phyloP scores from a whole-genome alignment of 2,113 vertebrate species.

The Bungarus multicinctus region DNA sequence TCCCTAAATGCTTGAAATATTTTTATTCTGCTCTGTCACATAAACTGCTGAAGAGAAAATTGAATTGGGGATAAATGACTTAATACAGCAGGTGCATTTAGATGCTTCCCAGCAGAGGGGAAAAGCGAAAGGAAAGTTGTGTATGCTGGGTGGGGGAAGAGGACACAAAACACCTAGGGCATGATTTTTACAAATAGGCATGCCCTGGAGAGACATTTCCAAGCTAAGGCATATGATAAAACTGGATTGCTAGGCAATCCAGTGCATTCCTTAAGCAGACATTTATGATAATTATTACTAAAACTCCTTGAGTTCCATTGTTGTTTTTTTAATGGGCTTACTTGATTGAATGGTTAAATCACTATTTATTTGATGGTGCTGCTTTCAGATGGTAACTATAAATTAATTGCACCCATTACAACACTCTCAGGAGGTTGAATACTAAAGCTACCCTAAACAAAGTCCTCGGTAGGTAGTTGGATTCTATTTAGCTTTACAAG shows the following conservation, averaged over 20 bases:
- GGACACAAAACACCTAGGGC: background rate
- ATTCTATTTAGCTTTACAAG: background rate
- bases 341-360: background rate
- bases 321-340: background rate
- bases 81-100: background rate
- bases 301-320: background rate
- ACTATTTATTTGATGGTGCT: background rate
- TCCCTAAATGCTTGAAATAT: background rate
- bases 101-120: background rate
- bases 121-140: background rate
- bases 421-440: background rate
- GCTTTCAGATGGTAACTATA: background rate
- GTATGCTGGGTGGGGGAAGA: accelerated
- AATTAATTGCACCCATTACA: background rate
- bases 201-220: background rate
- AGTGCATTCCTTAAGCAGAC: background rate
- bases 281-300: background rate
- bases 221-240: background rate
- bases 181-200: background rate
- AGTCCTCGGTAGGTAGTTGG: background rate
- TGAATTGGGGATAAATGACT: background rate
- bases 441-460: background rate
- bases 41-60: accelerated
- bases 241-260: background rate
- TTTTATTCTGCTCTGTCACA: background rate